Percentiles rank a stretch among this genome's conserved stretches.
phyloP scores from a whole-genome alignment of 2,797 vertebrate genomes.

The Valencia hispanica region DNA sequence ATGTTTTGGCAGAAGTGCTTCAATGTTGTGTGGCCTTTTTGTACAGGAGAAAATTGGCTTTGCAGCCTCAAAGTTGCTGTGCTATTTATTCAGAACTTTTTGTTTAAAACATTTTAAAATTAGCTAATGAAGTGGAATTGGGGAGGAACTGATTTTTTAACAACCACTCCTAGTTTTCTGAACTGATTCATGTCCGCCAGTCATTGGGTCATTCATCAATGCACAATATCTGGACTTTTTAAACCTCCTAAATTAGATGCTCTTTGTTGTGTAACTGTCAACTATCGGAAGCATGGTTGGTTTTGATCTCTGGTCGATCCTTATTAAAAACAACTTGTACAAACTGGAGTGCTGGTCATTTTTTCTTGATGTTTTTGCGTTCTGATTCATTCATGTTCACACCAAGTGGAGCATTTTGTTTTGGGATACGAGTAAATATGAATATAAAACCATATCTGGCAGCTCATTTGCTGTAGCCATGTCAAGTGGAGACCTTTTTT shows the following conservation, averaged over 20 bases:
- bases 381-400: constrained; percentile 17
- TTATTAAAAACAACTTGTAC: constrained; percentile 28
- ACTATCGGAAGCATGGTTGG: background rate
- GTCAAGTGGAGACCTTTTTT: constrained; percentile 41
- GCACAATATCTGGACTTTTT: constrained; percentile 15
- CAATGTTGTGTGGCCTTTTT: constrained; percentile 37
- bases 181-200: constrained; percentile 15
- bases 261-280: constrained; percentile 12
- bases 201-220: constrained; percentile 21
- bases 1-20: constrained; percentile 40
- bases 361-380: constrained; percentile 20
- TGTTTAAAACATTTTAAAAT: background rate
- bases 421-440: constrained; percentile 63
- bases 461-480: constrained; percentile 41
- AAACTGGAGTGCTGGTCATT: constrained; percentile 49
- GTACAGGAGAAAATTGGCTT: constrained; percentile 9
- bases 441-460: constrained; percentile 62
- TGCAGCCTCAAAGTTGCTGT: constrained; percentile 13
- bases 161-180: background rate
- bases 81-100: constrained; percentile 37
- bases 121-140: background rate
- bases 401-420: constrained; percentile 36
- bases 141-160: background rate
- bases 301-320: constrained; percentile 11
- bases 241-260: constrained; percentile 12